These are phyloP conservation scores for Drosophila triauraria DNA, from an alignment of 1,140 invertebrate species.

Conservation along the genomic window DNA sequence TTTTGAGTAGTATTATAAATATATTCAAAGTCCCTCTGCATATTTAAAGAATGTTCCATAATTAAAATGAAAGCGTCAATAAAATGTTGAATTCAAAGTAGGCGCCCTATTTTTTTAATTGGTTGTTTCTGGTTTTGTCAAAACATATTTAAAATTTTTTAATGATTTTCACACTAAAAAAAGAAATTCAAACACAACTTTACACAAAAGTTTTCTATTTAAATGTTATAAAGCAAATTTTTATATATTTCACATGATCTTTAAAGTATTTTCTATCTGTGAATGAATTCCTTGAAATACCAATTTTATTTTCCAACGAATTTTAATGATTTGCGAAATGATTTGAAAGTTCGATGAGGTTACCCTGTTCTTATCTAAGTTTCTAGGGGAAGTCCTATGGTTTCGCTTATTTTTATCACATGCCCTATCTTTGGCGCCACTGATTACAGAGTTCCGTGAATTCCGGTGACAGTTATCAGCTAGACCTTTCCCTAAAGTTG, in stretches of 20 bases:
- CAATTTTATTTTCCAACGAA: neutral
- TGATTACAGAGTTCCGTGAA: constrained; percentile 26
- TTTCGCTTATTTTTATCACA: constrained; percentile 19
- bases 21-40: no score
- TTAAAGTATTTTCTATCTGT: no score
- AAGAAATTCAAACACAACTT: no score
- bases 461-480: constrained; percentile 15
- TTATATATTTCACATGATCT: neutral
- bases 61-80: constrained; percentile 14
- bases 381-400: constrained; percentile 20
- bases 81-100: neutral
- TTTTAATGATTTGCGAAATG: neutral
- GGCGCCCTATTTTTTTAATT: neutral
- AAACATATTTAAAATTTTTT: no score
- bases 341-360: neutral
- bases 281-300: neutral
- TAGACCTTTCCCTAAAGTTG: constrained; percentile 18
- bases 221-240: neutral
- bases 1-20: neutral
- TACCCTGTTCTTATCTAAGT: constrained; percentile 30
- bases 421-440: constrained; percentile 2
- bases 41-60: neutral
- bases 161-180: neutral
- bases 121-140: neutral
- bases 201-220: neutral